Percentiles rank a stretch among this genome's conserved stretches.
These are phyloP conservation scores for Kradibia gibbosae DNA, from an alignment of 1,140 invertebrate species.

Conservation along the genomic window DNA sequence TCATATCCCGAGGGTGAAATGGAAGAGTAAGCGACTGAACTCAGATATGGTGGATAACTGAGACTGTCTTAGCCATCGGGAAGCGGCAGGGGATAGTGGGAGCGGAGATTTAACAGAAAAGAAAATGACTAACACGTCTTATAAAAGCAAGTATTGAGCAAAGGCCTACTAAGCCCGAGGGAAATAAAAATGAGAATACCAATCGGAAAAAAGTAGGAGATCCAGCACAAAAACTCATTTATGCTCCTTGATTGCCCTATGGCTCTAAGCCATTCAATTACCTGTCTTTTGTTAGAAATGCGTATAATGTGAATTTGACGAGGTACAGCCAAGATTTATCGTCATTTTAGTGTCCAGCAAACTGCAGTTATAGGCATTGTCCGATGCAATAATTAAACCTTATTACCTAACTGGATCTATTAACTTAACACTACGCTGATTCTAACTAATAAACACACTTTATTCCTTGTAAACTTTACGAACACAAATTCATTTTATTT, in stretches of 20 bases:
- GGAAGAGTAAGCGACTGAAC: not conserved
- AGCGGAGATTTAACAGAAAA: not conserved
- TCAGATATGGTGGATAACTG: too few relatives aligned
- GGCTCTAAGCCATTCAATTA: slow-evolving; percentile 29
- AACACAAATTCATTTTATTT: too few relatives aligned
- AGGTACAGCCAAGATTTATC: not conserved
- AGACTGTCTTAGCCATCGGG: too few relatives aligned
- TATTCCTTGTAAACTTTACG: too few relatives aligned
- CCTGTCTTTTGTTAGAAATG: slow-evolving; percentile 18
- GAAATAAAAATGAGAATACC: slow-evolving; percentile 25
- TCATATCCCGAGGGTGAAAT: slow-evolving; percentile 24
- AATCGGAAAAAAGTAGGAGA: not conserved
- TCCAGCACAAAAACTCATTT: slow-evolving; percentile 27
- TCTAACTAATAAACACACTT: too few relatives aligned
- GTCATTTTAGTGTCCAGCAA: not conserved
- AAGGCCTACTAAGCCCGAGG: not conserved
- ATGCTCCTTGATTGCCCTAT: slow-evolving; percentile 16
- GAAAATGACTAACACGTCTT: slow-evolving; percentile 34
- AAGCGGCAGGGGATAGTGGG: not conserved
- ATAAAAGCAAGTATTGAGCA: not conserved
- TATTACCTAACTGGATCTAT: not conserved
- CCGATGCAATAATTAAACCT: not conserved
- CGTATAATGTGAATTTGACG: not conserved
- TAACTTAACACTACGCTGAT: too few relatives aligned
- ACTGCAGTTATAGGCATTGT: not conserved